Base-by-base conservation (phyloP, 2,888 invertebrate genomes). In the Dynastes tityus region DNA sequence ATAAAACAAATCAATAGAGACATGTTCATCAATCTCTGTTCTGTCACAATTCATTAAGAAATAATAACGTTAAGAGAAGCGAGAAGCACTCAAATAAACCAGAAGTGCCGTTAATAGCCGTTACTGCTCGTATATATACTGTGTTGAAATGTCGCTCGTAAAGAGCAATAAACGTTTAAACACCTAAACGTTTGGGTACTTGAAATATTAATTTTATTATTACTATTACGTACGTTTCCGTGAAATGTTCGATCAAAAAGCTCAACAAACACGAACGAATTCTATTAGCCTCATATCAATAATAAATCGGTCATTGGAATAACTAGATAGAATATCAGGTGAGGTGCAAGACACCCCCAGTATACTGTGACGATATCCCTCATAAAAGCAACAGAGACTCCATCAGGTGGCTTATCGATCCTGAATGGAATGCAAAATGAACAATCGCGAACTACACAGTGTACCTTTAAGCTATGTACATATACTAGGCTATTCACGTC, bases 171-270 rank as follows among this genome's bases (percentile, higher is more conserved):
- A 67, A 67, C 45, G n/a, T 49, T 11, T 16, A 37, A 32, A 37
- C 27, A 61, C 49, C 32, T 75, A 78, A 80, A 81, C 80, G 80
- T 78, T 80, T 80, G 80, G 55, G 63, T 77, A 74, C 77, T 81
- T 81, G 73, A 80, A 79, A 78, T 80, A 80, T 80, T 81, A 78
- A 81, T 61, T 27, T 8, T 29, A 27, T 27, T 61, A 2, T 80
- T 77, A 29, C 67, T 22, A 67, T 65, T 75, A 67, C 16, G 27
- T 22, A 29, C 45, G 8, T 13, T 64, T 32, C 68, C 8, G 58
- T 37, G 13, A 77, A 45, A 11, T 11, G 11, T 45, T 45, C 11
- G 45, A 45, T 11, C 45, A 55, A n/a, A 55, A 55, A 55, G 13
- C 53, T 55, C 13, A 16, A 9, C 5, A 53, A 9, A n/a, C 5